Conservation (phyloP, 2,113 vertebrate genomes). For the Tamias sibiricus region DNA sequence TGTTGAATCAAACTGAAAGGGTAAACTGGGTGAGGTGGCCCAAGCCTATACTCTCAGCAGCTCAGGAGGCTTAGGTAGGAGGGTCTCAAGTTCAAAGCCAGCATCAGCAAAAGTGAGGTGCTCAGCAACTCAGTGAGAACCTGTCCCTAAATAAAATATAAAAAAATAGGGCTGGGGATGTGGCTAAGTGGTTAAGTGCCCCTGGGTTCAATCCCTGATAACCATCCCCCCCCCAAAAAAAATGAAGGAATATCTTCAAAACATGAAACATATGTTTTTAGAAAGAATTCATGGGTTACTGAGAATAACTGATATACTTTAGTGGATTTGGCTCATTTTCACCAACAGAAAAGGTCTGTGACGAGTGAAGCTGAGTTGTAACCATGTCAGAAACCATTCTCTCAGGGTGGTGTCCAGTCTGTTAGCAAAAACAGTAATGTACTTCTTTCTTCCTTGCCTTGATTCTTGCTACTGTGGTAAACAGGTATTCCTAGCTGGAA, state of each 20-base stretch:
- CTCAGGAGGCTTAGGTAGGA: too few relatives aligned
- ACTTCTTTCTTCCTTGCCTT: not conserved
- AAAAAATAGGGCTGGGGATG: too few relatives aligned
- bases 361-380: not conserved
- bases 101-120: too few relatives aligned
- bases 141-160: too few relatives aligned
- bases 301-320: not conserved
- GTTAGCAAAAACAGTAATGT: not conserved
- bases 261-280: not conserved
- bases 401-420: not conserved
- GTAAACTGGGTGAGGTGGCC: too few relatives aligned
- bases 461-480: not conserved
- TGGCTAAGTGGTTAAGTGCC: too few relatives aligned
- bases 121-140: too few relatives aligned
- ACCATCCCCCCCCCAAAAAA: too few relatives aligned
- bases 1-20: not conserved
- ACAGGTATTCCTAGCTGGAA: not conserved
- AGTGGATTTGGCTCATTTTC: not conserved
- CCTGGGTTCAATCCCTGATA: too few relatives aligned
- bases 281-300: not conserved
- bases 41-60: too few relatives aligned
- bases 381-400: not conserved
- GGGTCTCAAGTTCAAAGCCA: too few relatives aligned
- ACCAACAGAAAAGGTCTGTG: not conserved
- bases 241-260: not conserved